Percentiles rank a stretch among this genome's conserved stretches.
These are phyloP conservation scores for Eumacrocentrus americanus DNA, from an alignment of 2,888 invertebrate species.

Conservation along the genomic window DNA sequence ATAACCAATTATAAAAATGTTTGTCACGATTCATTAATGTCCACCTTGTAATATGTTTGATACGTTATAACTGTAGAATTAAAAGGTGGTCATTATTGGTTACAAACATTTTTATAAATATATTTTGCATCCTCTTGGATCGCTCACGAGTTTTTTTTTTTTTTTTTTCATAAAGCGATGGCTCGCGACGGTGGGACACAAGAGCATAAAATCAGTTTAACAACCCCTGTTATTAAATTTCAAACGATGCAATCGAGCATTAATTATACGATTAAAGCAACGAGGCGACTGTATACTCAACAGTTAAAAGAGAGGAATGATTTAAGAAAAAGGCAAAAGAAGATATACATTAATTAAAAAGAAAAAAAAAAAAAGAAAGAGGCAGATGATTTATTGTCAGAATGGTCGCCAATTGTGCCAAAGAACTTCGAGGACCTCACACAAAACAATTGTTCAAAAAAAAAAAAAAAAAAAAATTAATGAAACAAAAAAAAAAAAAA, in stretches of 20 bases:
- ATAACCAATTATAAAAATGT: constrained; percentile 1
- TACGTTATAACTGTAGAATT: constrained; percentile 20
- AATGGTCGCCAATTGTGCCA: constrained; percentile 29
- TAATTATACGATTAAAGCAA: constrained; percentile 28
- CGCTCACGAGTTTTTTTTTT: too few relatives aligned
- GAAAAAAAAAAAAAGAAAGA: not conserved
- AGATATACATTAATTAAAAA: not conserved
- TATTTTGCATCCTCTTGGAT: not conserved
- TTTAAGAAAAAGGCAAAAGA: not conserved
- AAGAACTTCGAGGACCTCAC: constrained; percentile 24
- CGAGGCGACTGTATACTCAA: constrained; percentile 12
- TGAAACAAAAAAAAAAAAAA: not conserved
- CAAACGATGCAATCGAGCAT: constrained; percentile 16
- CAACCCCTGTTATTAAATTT: constrained; percentile 20
- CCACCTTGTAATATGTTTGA: constrained; percentile 18
- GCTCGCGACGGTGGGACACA: constrained; percentile 28
- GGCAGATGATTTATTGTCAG: too few relatives aligned
- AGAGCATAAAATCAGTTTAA: constrained; percentile 25
- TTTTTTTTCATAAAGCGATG: too few relatives aligned
- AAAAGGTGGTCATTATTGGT: constrained; percentile 6
- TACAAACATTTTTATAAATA: constrained; percentile 2
- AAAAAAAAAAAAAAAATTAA: not conserved
- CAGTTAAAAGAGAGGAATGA: not conserved
- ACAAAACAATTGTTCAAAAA: constrained; percentile 7
- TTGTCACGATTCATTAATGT: constrained; percentile 11